Evolutionary conservation across 2,113 vertebrate species (phyloP).

Genomic region (Peromyscus leucopus): DNA sequence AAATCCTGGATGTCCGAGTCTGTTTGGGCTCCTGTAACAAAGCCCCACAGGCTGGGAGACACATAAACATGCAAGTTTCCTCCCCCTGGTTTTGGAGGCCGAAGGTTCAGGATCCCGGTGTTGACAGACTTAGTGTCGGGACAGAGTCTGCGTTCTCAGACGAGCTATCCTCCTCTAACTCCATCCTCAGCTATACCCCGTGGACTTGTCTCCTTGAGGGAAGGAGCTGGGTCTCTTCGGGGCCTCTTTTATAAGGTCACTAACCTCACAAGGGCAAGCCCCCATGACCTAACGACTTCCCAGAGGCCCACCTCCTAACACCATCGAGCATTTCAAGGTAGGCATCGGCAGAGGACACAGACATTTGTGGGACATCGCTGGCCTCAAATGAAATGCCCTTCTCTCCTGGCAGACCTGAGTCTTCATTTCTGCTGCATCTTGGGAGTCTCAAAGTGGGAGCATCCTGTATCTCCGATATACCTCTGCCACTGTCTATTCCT

Average conservation of each 20-base stretch:
- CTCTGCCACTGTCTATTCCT: background rate
- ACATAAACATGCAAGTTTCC: background rate
- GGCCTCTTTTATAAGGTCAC: background rate
- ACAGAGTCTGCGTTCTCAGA: background rate
- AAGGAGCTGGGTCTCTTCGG: background rate
- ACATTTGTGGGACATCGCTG: background rate
- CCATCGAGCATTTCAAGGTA: background rate
- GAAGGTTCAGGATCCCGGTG: background rate
- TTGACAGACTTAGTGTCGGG: background rate
- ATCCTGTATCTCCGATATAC: too few species aligned
- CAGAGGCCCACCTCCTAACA: background rate
- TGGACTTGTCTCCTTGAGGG: too few species aligned
- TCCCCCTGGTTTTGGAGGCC: background rate
- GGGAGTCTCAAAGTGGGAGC: background rate
- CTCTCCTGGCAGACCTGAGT: background rate
- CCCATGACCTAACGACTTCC: background rate
- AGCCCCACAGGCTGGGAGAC: background rate
- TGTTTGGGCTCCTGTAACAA: background rate
- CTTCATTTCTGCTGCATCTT: background rate
- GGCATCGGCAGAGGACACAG: background rate
- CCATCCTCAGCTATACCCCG: background rate
- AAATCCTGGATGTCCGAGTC: background rate
- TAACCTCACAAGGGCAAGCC: background rate
- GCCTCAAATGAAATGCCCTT: background rate
- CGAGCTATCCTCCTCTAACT: background rate